Evolutionary conservation across 2,888 invertebrate species (phyloP).

Genomic region (Acleris cristana): DNA sequence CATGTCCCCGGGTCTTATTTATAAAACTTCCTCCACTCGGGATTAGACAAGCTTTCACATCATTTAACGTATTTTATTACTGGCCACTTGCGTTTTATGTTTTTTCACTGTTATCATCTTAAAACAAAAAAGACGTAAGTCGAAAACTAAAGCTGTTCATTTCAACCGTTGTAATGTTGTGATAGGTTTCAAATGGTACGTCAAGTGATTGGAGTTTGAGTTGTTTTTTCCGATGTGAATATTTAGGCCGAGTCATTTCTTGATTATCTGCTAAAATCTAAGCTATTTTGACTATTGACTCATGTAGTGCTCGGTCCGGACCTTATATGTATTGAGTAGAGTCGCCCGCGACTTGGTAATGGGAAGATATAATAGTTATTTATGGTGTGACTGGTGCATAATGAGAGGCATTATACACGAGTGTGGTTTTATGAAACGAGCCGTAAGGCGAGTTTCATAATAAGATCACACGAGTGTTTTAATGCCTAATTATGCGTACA

Average conservation of each 20-base stretch:
- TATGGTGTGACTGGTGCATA: too few species aligned
- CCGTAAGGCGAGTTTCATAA: too few species aligned
- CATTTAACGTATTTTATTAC: constrained; percentile 16
- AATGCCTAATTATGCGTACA: too few species aligned
- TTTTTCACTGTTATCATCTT: not conserved
- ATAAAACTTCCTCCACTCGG: constrained; percentile 13
- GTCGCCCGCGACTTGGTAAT: not conserved
- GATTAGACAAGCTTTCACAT: constrained; percentile 16
- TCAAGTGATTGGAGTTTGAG: too few species aligned
- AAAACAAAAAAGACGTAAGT: not conserved
- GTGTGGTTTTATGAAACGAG: too few species aligned
- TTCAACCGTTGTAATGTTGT: not conserved
- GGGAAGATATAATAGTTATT: too few species aligned
- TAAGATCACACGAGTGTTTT: too few species aligned
- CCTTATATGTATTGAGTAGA: not conserved
- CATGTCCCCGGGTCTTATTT: constrained; percentile 8
- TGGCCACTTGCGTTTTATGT: constrained; percentile 13
- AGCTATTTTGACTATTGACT: constrained; percentile 3
- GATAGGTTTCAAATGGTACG: too few species aligned
- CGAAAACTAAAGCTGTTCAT: not conserved
- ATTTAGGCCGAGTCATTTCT: not conserved
- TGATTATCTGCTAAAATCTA: not conserved
- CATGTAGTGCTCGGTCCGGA: not conserved
- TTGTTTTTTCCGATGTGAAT: too few species aligned
- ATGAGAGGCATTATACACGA: too few species aligned